A percentile compares a stretch with the other conserved stretches of the same genome.
These are phyloP conservation scores for Acleris holmiana DNA, from an alignment of 2,888 invertebrate species.

Conservation along the genomic window DNA sequence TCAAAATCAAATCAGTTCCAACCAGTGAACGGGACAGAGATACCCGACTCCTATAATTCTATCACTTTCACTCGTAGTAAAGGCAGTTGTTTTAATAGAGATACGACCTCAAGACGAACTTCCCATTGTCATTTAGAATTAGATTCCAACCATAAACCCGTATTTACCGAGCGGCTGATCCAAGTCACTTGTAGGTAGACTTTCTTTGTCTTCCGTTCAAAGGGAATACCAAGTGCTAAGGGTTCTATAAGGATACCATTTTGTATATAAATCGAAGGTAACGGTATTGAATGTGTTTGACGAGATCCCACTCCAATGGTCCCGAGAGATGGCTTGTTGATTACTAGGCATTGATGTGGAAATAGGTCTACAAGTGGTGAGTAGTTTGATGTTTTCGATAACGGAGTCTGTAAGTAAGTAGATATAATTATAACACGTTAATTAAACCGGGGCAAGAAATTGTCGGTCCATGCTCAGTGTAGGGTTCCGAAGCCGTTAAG, in stretches of 20 bases:
- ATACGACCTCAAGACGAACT: not conserved
- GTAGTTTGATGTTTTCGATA: slow-evolving; percentile 1
- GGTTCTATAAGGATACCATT: no score
- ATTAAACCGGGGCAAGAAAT: no score
- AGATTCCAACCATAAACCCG: not conserved
- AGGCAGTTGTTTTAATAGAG: no score
- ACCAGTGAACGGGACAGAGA: no score
- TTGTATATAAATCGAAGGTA: no score
- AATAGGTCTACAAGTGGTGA: not conserved
- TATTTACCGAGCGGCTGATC: not conserved
- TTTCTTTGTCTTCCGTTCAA: not conserved
- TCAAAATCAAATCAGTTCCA: no score
- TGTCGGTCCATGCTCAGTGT: no score
- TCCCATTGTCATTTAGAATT: not conserved
- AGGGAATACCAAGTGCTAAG: not conserved
- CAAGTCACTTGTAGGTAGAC: not conserved
- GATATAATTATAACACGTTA: no score
- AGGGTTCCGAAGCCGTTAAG: no score
- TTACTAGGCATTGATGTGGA: not conserved
- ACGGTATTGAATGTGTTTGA: not conserved
- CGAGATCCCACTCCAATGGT: not conserved
- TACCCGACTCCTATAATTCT: no score
- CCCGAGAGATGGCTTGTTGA: not conserved
- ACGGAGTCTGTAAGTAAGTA: not conserved
- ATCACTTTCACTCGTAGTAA: no score